phyloP scores from a whole-genome alignment of 1,140 invertebrate genomes.

The Artemia franciscana region DNA sequence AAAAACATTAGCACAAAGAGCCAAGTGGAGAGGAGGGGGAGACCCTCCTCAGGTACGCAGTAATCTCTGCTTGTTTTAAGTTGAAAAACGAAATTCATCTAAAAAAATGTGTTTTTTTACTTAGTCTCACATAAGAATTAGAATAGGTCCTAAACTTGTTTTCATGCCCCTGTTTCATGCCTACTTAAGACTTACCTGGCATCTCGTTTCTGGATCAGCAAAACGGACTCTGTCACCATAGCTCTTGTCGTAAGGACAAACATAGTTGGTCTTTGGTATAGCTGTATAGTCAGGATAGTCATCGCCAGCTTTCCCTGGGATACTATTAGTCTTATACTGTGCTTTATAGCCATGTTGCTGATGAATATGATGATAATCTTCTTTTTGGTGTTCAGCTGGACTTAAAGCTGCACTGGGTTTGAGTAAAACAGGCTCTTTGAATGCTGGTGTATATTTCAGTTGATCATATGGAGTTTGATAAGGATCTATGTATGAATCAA shows the following conservation, averaged over 20 bases:
- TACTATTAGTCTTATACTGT: constrained; percentile 15
- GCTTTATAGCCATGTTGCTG: neutral
- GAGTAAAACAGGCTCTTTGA: constrained; percentile 7
- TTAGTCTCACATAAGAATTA: too few species aligned
- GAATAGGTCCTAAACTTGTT: too few species aligned
- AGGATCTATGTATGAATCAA: neutral
- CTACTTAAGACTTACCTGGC: constrained; percentile 12
- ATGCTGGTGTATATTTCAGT: neutral
- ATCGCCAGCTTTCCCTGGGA: constrained; percentile 12
- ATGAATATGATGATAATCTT: neutral
- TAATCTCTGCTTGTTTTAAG: too few species aligned
- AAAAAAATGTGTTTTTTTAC: too few species aligned
- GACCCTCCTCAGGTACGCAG: too few species aligned
- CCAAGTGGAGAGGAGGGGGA: too few species aligned
- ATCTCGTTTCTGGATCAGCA: constrained; percentile 11
- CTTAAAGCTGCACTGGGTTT: constrained; percentile 2
- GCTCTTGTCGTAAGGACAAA: constrained; percentile 12
- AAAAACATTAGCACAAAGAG: too few species aligned
- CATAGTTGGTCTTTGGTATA: constrained; percentile 19
- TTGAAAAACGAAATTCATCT: too few species aligned
- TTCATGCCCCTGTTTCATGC: too few species aligned
- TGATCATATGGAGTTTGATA: too few species aligned
- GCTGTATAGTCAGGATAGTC: constrained; percentile 18
- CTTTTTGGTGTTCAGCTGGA: constrained; percentile 1
- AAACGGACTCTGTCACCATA: constrained; percentile 7